Base-by-base conservation (phyloP, 2,888 invertebrate species). In the Apocheima hispidaria region DNA sequence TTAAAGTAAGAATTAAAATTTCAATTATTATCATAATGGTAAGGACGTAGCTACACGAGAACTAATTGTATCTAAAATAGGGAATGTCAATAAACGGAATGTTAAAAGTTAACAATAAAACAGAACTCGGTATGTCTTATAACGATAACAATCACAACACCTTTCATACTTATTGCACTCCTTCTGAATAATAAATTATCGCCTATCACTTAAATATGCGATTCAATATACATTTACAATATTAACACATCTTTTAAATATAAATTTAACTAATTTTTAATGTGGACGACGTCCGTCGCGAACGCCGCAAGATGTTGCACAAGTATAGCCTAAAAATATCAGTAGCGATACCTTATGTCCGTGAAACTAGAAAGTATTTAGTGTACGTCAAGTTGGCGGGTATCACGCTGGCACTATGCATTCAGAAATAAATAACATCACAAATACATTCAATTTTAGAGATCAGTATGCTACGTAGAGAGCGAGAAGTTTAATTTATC, bases 161-260 rank as follows among this genome's bases (percentile, higher is more conserved):
- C 88, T 86, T 86, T 86, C 92, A 87, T 85, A 86, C 90, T 87
- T 92, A 92, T 92, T 92, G 92, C 92, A 92, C 92, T 88, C 92
- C 90, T 86, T 90, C 88, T 79, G 85, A 88, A 88, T 87, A 89
- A 88, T 87, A 88, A 89, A 87, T 87, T 87, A 89, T 86, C 88
- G 84, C 84, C 84, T 87, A 88, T 86, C 81, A 86, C 83, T 83
- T 87, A 85, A 74, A 71, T 77, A 82, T 79, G 85, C 86, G 88
- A 87, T 84, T 81, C 78, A 86, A 87, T 88, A 90, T 88, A 91
- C 88, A 91, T 92, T 90, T 91, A 89, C 90, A 91, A 88, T 91
- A 90, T 91, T 87, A 91, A 90, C 90, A 90, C 87, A 88, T 90
- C 82, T 88, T 84, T 83, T 87, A 84, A 88, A 88, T 90, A 90